Conservation (phyloP, 2,797 vertebrate species). For the Zalophus californianus region DNA sequence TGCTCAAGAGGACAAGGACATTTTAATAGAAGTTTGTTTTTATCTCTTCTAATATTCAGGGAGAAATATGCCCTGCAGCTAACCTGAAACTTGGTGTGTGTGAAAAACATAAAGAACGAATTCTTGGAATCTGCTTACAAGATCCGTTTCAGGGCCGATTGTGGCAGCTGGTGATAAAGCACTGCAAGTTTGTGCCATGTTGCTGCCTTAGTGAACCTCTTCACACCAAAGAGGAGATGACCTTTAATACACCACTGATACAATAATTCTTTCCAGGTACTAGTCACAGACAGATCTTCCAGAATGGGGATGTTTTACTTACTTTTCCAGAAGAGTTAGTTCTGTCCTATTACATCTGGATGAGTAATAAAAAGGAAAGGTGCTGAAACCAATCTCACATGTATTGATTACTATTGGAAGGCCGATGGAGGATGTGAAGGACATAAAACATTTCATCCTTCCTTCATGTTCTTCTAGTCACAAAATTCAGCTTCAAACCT, state of each 20-base stretch:
- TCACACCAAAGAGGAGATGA: not conserved
- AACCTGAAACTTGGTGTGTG: not conserved
- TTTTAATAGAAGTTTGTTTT: constrained; percentile 63
- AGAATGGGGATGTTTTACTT: not conserved
- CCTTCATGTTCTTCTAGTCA: not conserved
- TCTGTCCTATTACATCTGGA: not conserved
- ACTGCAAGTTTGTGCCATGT: not conserved
- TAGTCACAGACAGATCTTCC: not conserved
- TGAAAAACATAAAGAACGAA: not conserved
- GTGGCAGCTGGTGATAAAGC: not conserved
- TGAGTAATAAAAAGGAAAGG: constrained; percentile 2
- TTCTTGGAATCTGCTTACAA: not conserved
- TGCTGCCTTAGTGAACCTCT: not conserved
- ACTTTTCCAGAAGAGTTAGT: constrained; percentile 28
- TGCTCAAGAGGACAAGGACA: constrained; percentile 26
- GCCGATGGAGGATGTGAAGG: not conserved
- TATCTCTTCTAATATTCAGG: not conserved
- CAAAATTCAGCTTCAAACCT: not conserved
- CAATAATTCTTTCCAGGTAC: not conserved
- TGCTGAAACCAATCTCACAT: not conserved
- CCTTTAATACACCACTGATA: not conserved
- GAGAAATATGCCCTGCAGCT: not conserved
- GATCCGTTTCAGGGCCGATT: not conserved
- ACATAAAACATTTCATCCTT: not conserved
- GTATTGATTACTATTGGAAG: not conserved